Evolutionary conservation across 2,797 vertebrate genomes (phyloP).

Genomic region (Leptoclinus maculatus): DNA sequence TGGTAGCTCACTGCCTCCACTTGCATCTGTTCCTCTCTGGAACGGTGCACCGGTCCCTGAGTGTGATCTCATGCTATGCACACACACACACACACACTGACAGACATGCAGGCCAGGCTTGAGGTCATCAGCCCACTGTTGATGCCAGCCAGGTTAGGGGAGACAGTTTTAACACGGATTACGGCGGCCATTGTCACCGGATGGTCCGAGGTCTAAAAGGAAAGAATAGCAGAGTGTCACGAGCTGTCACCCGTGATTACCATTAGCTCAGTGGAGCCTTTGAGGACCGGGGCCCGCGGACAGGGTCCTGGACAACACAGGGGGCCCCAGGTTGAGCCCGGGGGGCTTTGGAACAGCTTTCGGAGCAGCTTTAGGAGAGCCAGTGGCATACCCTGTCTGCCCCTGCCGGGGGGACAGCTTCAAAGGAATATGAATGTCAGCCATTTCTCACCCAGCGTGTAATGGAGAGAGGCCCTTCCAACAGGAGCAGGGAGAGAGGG

Average conservation of each 20-base stretch:
- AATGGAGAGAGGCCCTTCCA: conserved; percentile 74
- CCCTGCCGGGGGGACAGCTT: conserved; percentile 72
- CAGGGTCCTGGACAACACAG: conserved; percentile 78
- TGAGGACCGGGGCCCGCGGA: conserved; percentile 81
- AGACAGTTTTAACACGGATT: conserved; percentile 90
- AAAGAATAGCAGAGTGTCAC: conserved; percentile 88
- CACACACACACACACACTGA: conserved; percentile 1
- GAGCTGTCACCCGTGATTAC: conserved; percentile 90
- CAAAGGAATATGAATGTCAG: conserved; percentile 85
- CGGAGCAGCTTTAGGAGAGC: conserved; percentile 76
- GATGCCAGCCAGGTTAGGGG: conserved; percentile 80
- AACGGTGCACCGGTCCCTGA: conserved; percentile 48
- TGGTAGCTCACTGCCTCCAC: conserved; percentile 33
- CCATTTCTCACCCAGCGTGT: conserved; percentile 82
- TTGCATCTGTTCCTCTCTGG: conserved; percentile 39
- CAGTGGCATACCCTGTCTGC: conserved; percentile 73
- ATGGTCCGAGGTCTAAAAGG: conserved; percentile 85
- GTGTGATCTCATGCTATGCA: conserved; percentile 65
- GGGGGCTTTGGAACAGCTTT: conserved; percentile 80
- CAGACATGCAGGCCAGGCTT: conserved; percentile 50
- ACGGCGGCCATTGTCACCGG: conserved; percentile 83
- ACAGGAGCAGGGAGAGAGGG: conserved; percentile 51
- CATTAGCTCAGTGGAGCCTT: conserved; percentile 86
- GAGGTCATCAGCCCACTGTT: conserved; percentile 80
- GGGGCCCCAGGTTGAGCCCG: conserved; percentile 80